Percentiles rank a stretch among this genome's conserved stretches.
Evolutionary conservation across 2,888 invertebrate genomes (phyloP).

Genomic region (Odontocerum albicorne): DNA sequence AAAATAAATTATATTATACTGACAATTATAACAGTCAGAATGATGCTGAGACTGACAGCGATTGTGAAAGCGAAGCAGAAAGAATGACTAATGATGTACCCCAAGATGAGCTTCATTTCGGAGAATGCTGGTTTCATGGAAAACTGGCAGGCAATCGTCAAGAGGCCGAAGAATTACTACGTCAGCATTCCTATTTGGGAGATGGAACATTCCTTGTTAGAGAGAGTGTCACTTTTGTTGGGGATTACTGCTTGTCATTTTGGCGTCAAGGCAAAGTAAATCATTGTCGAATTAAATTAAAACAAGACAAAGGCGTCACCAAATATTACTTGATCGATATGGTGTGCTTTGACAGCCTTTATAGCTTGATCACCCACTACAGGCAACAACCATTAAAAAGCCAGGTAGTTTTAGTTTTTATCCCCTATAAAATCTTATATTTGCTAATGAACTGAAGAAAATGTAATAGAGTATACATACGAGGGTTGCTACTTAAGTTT

Average conservation of each 20-base stretch:
- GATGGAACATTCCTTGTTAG: conserved; percentile 93
- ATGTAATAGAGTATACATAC: too few species aligned
- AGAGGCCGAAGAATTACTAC: conserved; percentile 78
- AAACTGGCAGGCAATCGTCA: conserved; percentile 76
- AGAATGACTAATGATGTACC: conserved; percentile 66
- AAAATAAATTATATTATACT: conserved; percentile 85
- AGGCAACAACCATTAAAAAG: conserved; percentile 83
- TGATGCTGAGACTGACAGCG: conserved; percentile 61
- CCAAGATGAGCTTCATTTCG: conserved; percentile 87
- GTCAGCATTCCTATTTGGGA: conserved; percentile 77
- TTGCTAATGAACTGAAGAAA: too few species aligned
- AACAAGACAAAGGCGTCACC: conserved; percentile 84
- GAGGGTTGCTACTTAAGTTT: too few species aligned
- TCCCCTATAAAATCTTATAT: background rate
- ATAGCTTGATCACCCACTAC: conserved; percentile 89
- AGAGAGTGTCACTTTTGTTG: conserved; percentile 94
- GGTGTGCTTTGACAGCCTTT: conserved; percentile 87
- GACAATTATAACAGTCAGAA: conserved; percentile 61
- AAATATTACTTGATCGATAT: conserved; percentile 91
- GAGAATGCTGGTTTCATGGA: conserved; percentile 94
- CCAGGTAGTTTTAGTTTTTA: conserved; percentile 55
- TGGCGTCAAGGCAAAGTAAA: conserved; percentile 88
- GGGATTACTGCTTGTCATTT: conserved; percentile 94
- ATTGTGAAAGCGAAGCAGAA: conserved; percentile 59
- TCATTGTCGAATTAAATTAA: conserved; percentile 89